Evolutionary conservation across 2,113 vertebrate genomes (phyloP).

Genomic region (Alosa alosa): DNA sequence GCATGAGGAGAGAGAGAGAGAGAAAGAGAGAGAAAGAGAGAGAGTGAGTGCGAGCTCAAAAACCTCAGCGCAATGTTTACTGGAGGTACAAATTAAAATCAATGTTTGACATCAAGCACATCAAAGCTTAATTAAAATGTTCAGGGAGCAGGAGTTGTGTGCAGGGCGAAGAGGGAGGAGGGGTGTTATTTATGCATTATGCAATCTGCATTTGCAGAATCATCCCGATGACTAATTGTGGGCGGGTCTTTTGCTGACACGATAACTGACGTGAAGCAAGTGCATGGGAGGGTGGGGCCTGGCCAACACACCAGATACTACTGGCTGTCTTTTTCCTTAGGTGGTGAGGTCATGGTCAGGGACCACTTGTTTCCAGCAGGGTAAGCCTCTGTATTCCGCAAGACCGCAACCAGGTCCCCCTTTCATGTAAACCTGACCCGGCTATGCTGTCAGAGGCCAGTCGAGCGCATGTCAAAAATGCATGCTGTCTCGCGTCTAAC

Average conservation of each 20-base stretch:
- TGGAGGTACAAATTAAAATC: conserved; percentile 41
- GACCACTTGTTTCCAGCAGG: conserved; percentile 33
- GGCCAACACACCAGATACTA: neutral
- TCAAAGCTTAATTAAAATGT: conserved; percentile 9
- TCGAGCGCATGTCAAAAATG: conserved; percentile 5
- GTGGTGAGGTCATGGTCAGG: conserved; percentile 32
- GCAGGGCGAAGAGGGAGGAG: neutral
- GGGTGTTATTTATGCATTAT: conserved; percentile 15
- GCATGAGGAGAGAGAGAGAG: neutral
- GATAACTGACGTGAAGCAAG: neutral
- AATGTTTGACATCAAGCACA: conserved; percentile 30
- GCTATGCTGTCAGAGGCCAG: conserved; percentile 7
- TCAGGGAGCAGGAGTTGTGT: neutral
- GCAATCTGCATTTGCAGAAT: conserved; percentile 1
- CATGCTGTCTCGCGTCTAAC: neutral
- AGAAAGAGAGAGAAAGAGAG: neutral
- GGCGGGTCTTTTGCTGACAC: neutral
- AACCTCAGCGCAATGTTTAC: conserved; percentile 19
- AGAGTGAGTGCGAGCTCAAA: neutral
- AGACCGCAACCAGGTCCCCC: neutral
- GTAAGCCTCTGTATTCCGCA: conserved; percentile 15
- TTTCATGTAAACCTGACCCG: conserved; percentile 31
- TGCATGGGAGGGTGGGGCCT: conserved; percentile 23
- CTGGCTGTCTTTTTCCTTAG: conserved; percentile 14
- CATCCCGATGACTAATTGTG: neutral